Evolutionary conservation across 1,140 invertebrate genomes (phyloP).

Genomic region (Conopomorpha cramerella): DNA sequence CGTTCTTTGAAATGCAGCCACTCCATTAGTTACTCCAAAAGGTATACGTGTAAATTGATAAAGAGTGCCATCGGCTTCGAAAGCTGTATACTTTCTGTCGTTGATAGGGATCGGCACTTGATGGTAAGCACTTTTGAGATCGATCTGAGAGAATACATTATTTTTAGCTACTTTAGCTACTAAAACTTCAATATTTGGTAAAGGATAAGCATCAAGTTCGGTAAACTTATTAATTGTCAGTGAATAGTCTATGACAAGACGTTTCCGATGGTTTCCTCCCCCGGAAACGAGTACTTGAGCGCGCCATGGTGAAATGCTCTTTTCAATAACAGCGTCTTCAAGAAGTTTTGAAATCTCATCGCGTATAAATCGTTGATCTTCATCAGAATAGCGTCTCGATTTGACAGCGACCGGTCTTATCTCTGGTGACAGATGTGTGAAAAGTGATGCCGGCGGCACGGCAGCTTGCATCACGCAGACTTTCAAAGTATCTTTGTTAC

Average conservation of each 20-base stretch:
- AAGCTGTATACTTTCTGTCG: constrained; percentile 5
- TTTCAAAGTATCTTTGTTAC: not conserved
- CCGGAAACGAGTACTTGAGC: not conserved
- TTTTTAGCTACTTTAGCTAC: not conserved
- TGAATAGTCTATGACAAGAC: not conserved
- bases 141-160: not conserved
- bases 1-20: constrained; percentile 10
- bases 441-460: not conserved
- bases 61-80: constrained; percentile 8
- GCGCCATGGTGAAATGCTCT: not conserved
- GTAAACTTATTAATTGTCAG: not conserved
- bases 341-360: not conserved
- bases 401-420: not conserved
- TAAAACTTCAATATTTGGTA: not conserved
- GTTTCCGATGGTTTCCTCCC: not conserved
- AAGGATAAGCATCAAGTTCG: not conserved
- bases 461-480: not conserved
- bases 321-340: not conserved
- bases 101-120: constrained; percentile 6
- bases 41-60: constrained; percentile 10
- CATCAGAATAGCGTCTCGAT: not conserved
- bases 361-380: not conserved
- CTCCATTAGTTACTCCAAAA: constrained; percentile 10
- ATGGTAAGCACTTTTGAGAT: constrained; percentile 5
- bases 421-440: not conserved